Evolutionary conservation across 2,888 invertebrate genomes (phyloP), one percentile per base, ranked within the genome.

Genomic region (Leptogaster cylindrica): DNA sequence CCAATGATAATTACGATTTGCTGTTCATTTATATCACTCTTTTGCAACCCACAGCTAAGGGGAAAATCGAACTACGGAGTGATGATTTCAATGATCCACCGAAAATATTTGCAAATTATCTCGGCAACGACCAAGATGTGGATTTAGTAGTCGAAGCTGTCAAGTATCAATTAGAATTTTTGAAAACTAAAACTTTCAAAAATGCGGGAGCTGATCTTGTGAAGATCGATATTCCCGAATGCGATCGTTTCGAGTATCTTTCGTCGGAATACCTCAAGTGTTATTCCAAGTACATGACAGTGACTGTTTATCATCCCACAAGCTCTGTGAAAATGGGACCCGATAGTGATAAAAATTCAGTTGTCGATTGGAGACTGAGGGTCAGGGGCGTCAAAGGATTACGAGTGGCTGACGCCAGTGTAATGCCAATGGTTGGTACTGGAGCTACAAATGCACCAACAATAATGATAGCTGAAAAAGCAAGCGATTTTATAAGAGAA

Each of bases 341-440:
- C 1, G 67, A 71, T 1, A 65, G 70, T 0, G 84, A 86, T 73
- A 73, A 75, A 0, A 72, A 73, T 0, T 79, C 84, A 0, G 87
- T 88, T 0, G 85, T 87, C 1, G 82, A 84, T 73, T 71, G 79
- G 1, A 73, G 82, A n/a, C 77, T 86, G 66, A 75, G 82, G 5
- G 84, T 88, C 5, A 80, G 81, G 48, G 88, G 88, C 1, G 80
- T 92, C 0, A 76, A 79, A 4, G 84, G 86, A n/a, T 81, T 94
- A 4, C 82, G 93, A 12, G 89, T 94, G 0, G 85, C 91, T 3
- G 93, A 94, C 76, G 91, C 89, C 0, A 92, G 92, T 73, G 84
- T 94, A 31, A 93, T 93, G 89, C 93, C 93, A 0, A 84, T 81
- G 8, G 88, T 93, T 61, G 84, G 88, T 0, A 89, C 85, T 61